phyloP scores from a whole-genome alignment of 2,888 invertebrate genomes.

The Schizotus pectinicornis region DNA sequence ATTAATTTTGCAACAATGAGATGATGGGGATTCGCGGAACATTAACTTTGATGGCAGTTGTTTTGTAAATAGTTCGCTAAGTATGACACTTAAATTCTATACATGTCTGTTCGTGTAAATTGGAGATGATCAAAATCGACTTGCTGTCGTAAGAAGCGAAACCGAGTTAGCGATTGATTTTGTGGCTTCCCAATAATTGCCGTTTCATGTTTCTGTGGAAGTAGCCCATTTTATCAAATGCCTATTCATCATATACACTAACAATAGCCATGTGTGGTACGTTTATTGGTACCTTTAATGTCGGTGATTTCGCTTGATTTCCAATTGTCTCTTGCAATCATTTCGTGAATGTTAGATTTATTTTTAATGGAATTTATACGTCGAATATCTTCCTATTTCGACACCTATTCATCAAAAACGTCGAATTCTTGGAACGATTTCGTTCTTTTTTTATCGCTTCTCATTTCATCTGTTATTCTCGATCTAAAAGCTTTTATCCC shows the following conservation, averaged over 20 bases:
- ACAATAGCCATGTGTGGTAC: not conserved
- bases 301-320: not conserved
- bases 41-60: conserved; percentile 22
- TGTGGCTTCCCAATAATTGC: conserved; percentile 35
- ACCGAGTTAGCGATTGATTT: conserved; percentile 33
- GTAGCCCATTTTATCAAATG: conserved; percentile 29
- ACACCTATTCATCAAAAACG: conserved; percentile 17
- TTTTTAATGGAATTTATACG: conserved; percentile 14
- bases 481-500: conserved; percentile 15
- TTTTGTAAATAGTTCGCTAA: conserved; percentile 21
- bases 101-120: conserved; percentile 21
- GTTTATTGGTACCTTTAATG: not conserved
- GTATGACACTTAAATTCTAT: conserved; percentile 20
- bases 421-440: conserved; percentile 2
- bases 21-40: conserved; percentile 7
- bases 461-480: conserved; percentile 9
- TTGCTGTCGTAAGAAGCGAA: conserved; percentile 16
- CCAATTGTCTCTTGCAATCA: conserved; percentile 1
- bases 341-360: conserved; percentile 12
- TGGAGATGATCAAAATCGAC: conserved; percentile 23
- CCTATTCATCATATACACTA: conserved; percentile 21
- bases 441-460: conserved; percentile 16
- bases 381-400: conserved; percentile 15
- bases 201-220: conserved; percentile 33
- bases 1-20: not conserved